Percentiles rank a stretch among this genome's conserved stretches.
Conservation (phyloP, 1,140 invertebrate genomes). For the Cydia strobilella region DNA sequence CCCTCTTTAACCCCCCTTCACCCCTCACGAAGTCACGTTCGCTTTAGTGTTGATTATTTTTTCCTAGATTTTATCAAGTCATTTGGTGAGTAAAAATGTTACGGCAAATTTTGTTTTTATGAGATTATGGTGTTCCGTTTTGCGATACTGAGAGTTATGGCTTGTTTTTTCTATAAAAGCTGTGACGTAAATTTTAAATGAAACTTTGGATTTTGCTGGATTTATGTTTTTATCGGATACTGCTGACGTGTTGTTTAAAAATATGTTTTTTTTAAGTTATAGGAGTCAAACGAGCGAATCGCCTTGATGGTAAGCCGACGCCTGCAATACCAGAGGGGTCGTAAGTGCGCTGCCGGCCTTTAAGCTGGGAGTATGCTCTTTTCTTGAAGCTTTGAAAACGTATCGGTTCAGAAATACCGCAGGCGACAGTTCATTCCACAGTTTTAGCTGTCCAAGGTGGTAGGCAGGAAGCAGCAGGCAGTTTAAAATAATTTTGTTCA, state of each 20-base stretch:
- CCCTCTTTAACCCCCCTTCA: not conserved
- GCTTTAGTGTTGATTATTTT: slow-evolving; percentile 32
- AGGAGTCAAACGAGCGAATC: too few species aligned
- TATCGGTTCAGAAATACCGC: too few species aligned
- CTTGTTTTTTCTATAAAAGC: not conserved
- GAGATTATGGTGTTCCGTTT: slow-evolving; percentile 2
- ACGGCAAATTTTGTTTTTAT: not conserved
- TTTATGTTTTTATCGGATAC: not conserved
- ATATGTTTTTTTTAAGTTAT: too few species aligned
- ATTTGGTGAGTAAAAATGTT: slow-evolving; percentile 13
- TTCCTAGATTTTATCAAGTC: slow-evolving; percentile 32
- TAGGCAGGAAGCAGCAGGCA: too few species aligned
- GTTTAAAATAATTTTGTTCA: too few species aligned
- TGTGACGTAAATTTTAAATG: not conserved
- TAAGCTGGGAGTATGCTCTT: too few species aligned
- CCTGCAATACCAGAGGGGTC: too few species aligned
- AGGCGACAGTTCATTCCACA: too few species aligned
- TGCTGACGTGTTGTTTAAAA: not conserved
- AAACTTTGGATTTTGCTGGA: not conserved
- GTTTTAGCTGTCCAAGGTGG: too few species aligned
- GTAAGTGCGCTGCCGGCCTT: too few species aligned
- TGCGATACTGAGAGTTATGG: not conserved
- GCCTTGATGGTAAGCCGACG: too few species aligned
- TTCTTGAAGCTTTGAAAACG: too few species aligned
- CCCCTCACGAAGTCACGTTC: slow-evolving; percentile 18